A percentile compares a stretch with the other conserved stretches of the same genome.
Evolutionary conservation across 2,888 invertebrate genomes (phyloP).

Genomic region (Agrenia bidenticulata): DNA sequence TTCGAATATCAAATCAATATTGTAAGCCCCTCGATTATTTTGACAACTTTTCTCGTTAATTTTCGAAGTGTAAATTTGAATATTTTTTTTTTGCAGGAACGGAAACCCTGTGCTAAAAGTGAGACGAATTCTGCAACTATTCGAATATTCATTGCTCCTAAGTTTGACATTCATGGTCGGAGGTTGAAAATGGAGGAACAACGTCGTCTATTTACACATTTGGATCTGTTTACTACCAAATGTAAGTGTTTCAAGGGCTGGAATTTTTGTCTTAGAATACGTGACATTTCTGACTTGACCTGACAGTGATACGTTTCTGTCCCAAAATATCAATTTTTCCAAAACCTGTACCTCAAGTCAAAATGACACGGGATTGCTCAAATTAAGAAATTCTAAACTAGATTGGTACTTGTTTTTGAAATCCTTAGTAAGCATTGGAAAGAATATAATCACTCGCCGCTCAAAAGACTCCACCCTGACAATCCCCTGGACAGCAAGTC

Average conservation of each 20-base stretch:
- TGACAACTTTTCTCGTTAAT: no score
- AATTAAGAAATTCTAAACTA: no score
- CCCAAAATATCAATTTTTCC: no score
- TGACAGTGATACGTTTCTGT: no score
- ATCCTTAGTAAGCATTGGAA: constrained; percentile 13
- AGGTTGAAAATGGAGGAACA: constrained; percentile 22
- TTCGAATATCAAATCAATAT: constrained; percentile 32
- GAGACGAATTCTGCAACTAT: constrained; percentile 26
- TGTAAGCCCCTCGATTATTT: no score
- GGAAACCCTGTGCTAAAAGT: constrained; percentile 25
- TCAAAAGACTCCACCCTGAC: constrained; percentile 25
- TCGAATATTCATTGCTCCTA: constrained; percentile 34
- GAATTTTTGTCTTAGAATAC: no score
- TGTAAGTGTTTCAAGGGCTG: no score
- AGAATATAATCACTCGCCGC: constrained; percentile 17
- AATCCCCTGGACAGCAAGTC: constrained; percentile 13
- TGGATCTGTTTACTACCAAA: constrained; percentile 36
- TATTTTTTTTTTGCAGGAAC: constrained; percentile 12
- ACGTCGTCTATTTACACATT: constrained; percentile 30
- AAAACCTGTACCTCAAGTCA: no score
- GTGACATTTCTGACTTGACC: no score
- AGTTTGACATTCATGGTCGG: constrained; percentile 23
- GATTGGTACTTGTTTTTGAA: background rate
- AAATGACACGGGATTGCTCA: no score
- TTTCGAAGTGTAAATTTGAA: no score